Evolutionary conservation across 2,888 invertebrate species (phyloP), one percentile per base, ranked within the genome.

Genomic region (Caenorhabditis becei): DNA sequence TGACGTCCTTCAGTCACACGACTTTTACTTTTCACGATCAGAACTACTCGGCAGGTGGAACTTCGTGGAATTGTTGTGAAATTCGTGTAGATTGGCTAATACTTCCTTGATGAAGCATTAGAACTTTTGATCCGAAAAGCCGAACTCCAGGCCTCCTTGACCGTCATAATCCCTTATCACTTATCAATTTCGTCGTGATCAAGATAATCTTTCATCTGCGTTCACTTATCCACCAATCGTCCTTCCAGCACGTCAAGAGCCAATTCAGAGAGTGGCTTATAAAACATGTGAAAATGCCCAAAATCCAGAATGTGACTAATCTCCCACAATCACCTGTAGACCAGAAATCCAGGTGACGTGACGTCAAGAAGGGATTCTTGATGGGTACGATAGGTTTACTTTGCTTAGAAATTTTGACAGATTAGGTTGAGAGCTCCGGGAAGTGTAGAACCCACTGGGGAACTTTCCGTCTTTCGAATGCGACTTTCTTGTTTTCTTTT

Each of bases 301-400:
- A 32, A 32, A 20, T n/a, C n/a, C n/a, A n/a, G n/a, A n/a, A 2
- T 11, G 58, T 74, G 74, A 74, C 74, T 74, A 74, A 74, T 74
- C 72, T 28, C 5, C 41, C 35, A 41, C 35, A 66, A 66, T 47
- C 58, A 66, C 74, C 74, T 74, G 66, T 74, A 74, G 74, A 72
- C 58, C 72, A 72, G 32, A 65, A 66, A 74, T 72, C 65, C 54
- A 61, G 54, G 23, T 53, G 62, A n/a, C 44, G 51, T 53, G 53
- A 54, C 62, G 61, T 61, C 69, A n/a, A n/a, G 32, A 32, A 59
- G 37, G 32, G 32, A 26, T 32, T 32, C 18, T 18, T 4, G 49
- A 53, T 61, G 49, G 49, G 44, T 61, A 26, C 16, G 26, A 3
- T 16, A 26, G 20, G n/a, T n/a, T n/a, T n/a, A n/a, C n/a, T n/a